Evolutionary conservation across 2,113 vertebrate genomes (phyloP).

Genomic region (Nycticorax nycticorax): DNA sequence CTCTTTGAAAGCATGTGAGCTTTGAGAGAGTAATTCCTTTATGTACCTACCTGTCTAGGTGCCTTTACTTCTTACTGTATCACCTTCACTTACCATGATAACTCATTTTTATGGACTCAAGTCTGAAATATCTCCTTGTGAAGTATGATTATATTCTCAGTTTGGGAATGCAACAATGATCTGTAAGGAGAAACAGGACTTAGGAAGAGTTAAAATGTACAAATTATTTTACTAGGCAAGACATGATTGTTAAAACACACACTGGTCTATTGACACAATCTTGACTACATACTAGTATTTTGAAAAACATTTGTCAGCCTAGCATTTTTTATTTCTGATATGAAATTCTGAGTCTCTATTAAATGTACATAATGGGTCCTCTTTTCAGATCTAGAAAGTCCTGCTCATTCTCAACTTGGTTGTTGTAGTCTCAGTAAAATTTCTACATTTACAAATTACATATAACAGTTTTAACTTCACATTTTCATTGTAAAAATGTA

Average conservation of each 20-base stretch:
- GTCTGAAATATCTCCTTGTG: not conserved
- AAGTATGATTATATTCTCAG: not conserved
- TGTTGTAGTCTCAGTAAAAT: not conserved
- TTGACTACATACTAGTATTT: not conserved
- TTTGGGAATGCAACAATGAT: not conserved
- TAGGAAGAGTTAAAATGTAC: not conserved
- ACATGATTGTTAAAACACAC: not conserved
- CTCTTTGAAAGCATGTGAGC: not conserved
- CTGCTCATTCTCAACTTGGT: not conserved
- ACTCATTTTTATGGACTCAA: not conserved
- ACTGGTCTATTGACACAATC: not conserved
- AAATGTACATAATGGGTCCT: not conserved
- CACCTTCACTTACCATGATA: not conserved
- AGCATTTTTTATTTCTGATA: not conserved
- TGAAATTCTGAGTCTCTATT: not conserved
- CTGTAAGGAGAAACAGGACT: not conserved
- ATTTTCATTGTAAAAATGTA: not conserved
- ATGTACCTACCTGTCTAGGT: not conserved
- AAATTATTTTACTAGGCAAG: not conserved
- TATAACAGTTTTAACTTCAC: not conserved
- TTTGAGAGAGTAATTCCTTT: not conserved
- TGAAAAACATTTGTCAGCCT: not conserved
- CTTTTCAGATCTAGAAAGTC: not conserved
- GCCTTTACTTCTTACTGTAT: not conserved
- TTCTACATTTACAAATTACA: not conserved